Base-by-base conservation (phyloP, 2,113 vertebrate species). In the Nerophis ophidion region DNA sequence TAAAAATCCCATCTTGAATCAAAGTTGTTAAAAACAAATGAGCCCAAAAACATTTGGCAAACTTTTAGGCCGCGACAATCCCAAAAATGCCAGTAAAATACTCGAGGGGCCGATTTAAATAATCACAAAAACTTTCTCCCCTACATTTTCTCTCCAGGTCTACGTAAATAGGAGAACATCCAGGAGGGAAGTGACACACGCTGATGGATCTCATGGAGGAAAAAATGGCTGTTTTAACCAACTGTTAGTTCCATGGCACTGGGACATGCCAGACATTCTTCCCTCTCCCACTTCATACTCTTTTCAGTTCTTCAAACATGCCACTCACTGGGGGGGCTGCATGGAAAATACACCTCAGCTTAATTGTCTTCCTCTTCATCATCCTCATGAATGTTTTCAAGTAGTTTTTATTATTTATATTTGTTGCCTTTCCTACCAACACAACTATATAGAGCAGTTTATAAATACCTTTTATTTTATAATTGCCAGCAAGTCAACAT, bases 141-240 rank as follows among this genome's bases (percentile, higher is more conserved):
- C n/a, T 16, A 42, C 16, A 60, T 35, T 62, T 70, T 57, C 69
- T 57, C 60, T 75, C 19, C 77, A 91, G 89, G 89, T 90, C 88
- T 90, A 83, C 89, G 84, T 90, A 90, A 89, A 83, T 91, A 87
- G 76, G 62, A 60, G 60, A 16, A 14, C 16, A 54, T 79, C 57
- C 48, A 65, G 57, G 44, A 7, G 50, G 63, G 74, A 74, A 73
- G 71, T 59, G 75, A 75, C 70, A 57, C 70, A 26, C 26, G 26
- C 26, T 26, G 26, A 26, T 4, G 26, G 26, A 26, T 84, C 68
- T 68, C 75, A 69, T 46, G 38, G 58, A 74, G 55, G 65, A 16
- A 70, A 67, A 74, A 77, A 76, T 61, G 65, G 71, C 70, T 70
- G 49, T 74, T 81, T 72, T 75, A 67, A 69, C 79, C 60, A 70